A percentile compares a stretch with the other conserved stretches of the same genome.
Evolutionary conservation across 1,140 invertebrate species (phyloP).

Genomic region (Stenopsyche tienmushanensis): DNA sequence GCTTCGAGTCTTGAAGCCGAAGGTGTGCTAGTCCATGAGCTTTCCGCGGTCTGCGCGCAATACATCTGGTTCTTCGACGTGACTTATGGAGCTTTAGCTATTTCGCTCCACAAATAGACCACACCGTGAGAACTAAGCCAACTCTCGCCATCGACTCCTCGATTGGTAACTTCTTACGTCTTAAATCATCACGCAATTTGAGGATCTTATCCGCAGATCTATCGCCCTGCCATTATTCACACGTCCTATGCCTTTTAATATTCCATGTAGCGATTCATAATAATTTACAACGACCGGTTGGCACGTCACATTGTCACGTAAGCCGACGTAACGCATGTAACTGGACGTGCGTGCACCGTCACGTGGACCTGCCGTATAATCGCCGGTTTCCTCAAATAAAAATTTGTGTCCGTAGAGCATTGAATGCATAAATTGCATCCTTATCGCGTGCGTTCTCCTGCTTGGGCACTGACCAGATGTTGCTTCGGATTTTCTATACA

Average conservation of each 20-base stretch:
- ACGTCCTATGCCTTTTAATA: slow-evolving; percentile 7
- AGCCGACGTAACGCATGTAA: background rate
- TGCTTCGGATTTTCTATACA: too few species aligned
- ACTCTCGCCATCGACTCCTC: too few species aligned
- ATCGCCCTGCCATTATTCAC: slow-evolving; percentile 1
- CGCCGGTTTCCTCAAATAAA: slow-evolving; percentile 8
- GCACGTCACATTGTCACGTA: slow-evolving; percentile 21
- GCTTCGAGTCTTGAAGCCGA: background rate
- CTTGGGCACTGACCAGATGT: too few species aligned
- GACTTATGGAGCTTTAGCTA: slow-evolving; percentile 8
- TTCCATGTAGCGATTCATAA: slow-evolving; percentile 15
- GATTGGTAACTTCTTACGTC: too few species aligned
- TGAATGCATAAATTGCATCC: too few species aligned
- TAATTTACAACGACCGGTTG: slow-evolving; percentile 19
- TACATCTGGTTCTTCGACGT: background rate
- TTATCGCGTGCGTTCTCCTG: too few species aligned
- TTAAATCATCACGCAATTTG: background rate
- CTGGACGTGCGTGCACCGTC: background rate
- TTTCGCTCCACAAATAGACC: slow-evolving; percentile 5
- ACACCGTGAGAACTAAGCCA: slow-evolving; percentile 15
- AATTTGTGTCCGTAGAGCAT: too few species aligned
- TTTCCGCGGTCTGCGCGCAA: slow-evolving; percentile 5
- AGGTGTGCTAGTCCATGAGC: background rate
- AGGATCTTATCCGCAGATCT: background rate
- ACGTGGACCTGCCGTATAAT: background rate